Percentiles rank a stretch among this genome's conserved stretches.
phyloP scores from a whole-genome alignment of 1,140 invertebrate species.

The Cydia strobilella region DNA sequence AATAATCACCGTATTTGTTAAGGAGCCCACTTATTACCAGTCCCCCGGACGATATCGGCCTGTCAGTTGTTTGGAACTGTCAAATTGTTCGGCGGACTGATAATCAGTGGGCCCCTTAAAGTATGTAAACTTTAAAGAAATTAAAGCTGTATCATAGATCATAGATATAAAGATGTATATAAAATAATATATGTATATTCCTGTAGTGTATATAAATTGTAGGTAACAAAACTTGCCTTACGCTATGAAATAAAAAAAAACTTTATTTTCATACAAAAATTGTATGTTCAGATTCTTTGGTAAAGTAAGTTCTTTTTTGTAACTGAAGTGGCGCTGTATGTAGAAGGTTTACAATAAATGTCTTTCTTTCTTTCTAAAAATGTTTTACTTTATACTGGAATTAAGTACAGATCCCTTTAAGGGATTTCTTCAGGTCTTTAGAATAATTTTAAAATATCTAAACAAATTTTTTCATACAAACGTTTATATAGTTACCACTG shows the following conservation, averaged over 20 bases:
- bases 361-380: too few relatives aligned
- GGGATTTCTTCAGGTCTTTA: neutral
- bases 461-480: neutral
- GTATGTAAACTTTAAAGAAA: neutral
- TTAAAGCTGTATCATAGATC: neutral
- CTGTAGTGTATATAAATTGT: slow-evolving; percentile 1
- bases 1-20: neutral
- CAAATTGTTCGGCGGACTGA: too few relatives aligned
- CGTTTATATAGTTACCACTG: neutral
- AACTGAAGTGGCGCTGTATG: too few relatives aligned
- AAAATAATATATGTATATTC: neutral
- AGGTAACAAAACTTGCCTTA: slow-evolving; percentile 6
- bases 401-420: neutral
- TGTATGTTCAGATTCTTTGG: neutral
- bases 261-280: neutral
- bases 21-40: too few relatives aligned
- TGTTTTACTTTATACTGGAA: neutral
- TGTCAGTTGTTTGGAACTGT: too few relatives aligned
- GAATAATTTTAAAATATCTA: neutral
- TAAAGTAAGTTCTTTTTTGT: too few relatives aligned
- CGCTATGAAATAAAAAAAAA: neutral
- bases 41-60: too few relatives aligned
- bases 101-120: too few relatives aligned
- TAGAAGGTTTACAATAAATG: too few relatives aligned
- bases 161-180: slow-evolving; percentile 7